These are phyloP conservation scores for Diadema setosum DNA, from an alignment of 35 echinoderm and acorn worm species.

Conservation along the genomic window DNA sequence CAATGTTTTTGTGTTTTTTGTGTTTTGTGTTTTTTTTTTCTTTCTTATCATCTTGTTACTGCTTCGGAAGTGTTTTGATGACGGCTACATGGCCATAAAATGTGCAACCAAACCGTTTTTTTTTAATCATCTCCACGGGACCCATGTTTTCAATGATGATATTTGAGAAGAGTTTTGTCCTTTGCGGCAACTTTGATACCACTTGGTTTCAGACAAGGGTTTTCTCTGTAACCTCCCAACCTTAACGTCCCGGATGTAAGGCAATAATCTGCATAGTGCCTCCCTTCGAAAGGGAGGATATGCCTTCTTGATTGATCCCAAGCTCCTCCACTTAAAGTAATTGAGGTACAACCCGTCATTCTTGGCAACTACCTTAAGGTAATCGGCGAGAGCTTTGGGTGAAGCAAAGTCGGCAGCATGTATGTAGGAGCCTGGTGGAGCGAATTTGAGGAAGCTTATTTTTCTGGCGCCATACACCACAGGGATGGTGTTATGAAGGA, in stretches of 20 bases:
- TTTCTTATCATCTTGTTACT: no score
- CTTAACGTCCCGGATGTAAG: conserved; percentile 19
- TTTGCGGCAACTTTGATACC: conserved; percentile 61
- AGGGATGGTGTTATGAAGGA: conserved; percentile 54
- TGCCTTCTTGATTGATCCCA: conserved; percentile 24
- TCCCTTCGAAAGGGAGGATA: conserved; percentile 51
- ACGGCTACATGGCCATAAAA: no score
- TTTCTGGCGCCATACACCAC: conserved; percentile 78
- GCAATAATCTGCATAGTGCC: conserved; percentile 56
- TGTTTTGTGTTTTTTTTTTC: no score
- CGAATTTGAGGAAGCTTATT: conserved; percentile 33
- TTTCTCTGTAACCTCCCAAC: background rate
- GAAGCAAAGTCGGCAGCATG: conserved; percentile 71
- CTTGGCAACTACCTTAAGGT: conserved; percentile 48
- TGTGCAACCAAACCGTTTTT: no score
- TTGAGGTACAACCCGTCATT: conserved; percentile 49
- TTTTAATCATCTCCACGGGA: background rate
- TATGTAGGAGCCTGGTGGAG: conserved; percentile 76
- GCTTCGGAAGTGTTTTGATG: no score
- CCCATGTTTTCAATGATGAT: background rate
- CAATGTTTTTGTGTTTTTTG: no score
- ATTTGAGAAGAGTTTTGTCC: background rate
- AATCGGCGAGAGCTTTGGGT: conserved; percentile 49
- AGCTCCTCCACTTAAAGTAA: conserved; percentile 69
- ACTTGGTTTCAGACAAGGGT: conserved; percentile 35